phyloP scores from a whole-genome alignment of 2,888 invertebrate genomes.

The Lathronympha strigana region DNA sequence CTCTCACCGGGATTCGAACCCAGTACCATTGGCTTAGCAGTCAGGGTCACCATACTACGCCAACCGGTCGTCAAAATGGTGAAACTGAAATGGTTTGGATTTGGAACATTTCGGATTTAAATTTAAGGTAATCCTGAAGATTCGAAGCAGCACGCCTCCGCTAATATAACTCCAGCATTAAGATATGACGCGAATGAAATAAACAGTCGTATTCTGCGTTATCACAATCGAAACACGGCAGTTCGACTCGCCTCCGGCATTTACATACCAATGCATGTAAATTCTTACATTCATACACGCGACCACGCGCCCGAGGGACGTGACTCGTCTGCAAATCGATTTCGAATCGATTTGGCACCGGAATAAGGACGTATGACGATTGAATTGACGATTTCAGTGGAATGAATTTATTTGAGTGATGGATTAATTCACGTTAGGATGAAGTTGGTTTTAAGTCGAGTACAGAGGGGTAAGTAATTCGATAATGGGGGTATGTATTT shows the following conservation, averaged over 20 bases:
- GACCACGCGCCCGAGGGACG: constrained; percentile 41
- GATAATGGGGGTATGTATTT: background rate
- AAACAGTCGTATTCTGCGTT: constrained; percentile 31
- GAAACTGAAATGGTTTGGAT: no score
- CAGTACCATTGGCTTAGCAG: no score
- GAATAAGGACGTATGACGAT: constrained; percentile 42
- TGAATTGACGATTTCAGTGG: constrained; percentile 31
- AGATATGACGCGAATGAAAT: constrained; percentile 25
- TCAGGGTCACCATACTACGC: no score
- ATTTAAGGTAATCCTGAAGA: no score
- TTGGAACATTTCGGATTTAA: no score
- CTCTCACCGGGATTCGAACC: no score
- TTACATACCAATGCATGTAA: constrained; percentile 41
- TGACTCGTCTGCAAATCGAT: constrained; percentile 48
- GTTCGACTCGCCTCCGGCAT: constrained; percentile 35
- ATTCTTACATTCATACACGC: constrained; percentile 40
- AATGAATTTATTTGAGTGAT: constrained; percentile 32
- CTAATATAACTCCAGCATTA: constrained; percentile 13
- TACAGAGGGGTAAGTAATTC: background rate
- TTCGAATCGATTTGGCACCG: constrained; percentile 50
- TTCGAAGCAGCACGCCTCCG: background rate
- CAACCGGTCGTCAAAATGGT: no score
- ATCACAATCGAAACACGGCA: constrained; percentile 40
- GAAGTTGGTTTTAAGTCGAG: background rate
- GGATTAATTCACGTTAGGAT: constrained; percentile 9